Evolutionary conservation across 2,888 invertebrate species (phyloP).

Genomic region (Helicoverpa assulta): DNA sequence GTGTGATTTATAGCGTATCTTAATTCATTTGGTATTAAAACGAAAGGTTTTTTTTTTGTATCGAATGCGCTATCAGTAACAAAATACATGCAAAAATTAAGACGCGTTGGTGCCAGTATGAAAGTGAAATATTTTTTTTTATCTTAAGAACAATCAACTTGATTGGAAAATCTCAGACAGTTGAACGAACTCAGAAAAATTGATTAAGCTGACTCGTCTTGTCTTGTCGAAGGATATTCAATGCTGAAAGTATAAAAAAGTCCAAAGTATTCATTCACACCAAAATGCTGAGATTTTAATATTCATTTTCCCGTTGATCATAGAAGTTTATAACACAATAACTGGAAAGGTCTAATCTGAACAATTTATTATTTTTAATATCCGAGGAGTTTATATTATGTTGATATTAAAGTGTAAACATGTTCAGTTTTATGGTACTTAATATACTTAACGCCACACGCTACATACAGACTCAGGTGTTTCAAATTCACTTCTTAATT

Average conservation of each 20-base stretch:
- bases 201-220: conserved; percentile 21
- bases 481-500: conserved; percentile 42
- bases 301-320: conserved; percentile 42
- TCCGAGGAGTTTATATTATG: conserved; percentile 33
- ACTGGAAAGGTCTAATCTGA: conserved; percentile 39
- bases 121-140: background rate
- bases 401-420: conserved; percentile 35
- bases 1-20: conserved; percentile 58
- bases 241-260: conserved; percentile 33
- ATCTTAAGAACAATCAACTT: background rate
- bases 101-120: background rate
- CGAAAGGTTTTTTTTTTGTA: conserved; percentile 20
- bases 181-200: conserved; percentile 41
- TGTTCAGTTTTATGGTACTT: conserved; percentile 47
- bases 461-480: conserved; percentile 27
- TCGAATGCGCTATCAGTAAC: conserved; percentile 22
- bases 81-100: conserved; percentile 3
- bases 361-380: conserved; percentile 56
- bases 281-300: conserved; percentile 41
- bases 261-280: conserved; percentile 29
- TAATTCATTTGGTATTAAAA: conserved; percentile 38
- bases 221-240: conserved; percentile 32
- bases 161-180: conserved; percentile 40
- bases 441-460: conserved; percentile 39
- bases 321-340: conserved; percentile 46